Conservation (phyloP, 2,113 vertebrate genomes). For the Macquaria australasica region DNA sequence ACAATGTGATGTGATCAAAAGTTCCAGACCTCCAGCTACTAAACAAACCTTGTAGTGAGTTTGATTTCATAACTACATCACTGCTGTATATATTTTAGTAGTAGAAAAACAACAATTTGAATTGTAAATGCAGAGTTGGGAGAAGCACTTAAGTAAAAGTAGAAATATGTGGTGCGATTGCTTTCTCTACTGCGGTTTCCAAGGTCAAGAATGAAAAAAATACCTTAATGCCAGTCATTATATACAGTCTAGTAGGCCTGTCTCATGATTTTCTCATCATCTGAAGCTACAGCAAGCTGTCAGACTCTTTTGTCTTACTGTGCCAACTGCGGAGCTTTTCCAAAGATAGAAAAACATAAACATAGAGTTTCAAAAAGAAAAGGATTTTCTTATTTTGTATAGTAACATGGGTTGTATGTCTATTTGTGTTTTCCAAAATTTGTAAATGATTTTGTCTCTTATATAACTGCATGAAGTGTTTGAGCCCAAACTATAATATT, state of each 20-base stretch:
- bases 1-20: background rate
- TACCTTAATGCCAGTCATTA: slow-evolving; percentile 12
- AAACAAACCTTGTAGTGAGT: background rate
- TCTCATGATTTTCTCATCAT: slow-evolving; percentile 18
- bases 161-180: background rate
- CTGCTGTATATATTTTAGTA: background rate
- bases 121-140: slow-evolving; percentile 4
- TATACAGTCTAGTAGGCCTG: background rate
- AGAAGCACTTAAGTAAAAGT: background rate
- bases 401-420: background rate
- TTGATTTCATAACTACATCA: background rate
- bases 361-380: background rate
- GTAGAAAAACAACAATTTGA: background rate
- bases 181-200: slow-evolving; percentile 14
- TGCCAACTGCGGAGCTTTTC: background rate
- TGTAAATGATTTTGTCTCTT: background rate
- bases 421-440: background rate
- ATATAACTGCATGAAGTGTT: background rate
- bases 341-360: background rate
- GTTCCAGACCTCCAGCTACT: background rate
- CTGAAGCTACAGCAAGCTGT: background rate
- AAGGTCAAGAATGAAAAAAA: slow-evolving; percentile 17
- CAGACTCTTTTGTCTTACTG: background rate
- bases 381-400: background rate
- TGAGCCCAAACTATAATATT: background rate